Base-by-base conservation (phyloP, 2,888 invertebrate genomes). In the Parnassius orleans region DNA sequence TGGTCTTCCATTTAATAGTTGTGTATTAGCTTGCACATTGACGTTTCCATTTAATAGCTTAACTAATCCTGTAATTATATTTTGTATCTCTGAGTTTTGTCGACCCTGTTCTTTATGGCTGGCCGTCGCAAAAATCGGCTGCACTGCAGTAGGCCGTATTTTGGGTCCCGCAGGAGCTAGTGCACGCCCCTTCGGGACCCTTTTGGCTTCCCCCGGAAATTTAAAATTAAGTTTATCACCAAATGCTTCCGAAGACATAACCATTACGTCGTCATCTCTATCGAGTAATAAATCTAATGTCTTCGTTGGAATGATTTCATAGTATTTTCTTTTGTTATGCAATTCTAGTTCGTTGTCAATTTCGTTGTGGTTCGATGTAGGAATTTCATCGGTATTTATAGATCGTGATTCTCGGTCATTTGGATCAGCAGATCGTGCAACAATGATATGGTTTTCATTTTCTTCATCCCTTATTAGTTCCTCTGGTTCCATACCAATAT, bases 51-150 rank as follows among this genome's bases (percentile, higher is more conserved):
- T 97, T 1, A 98, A 86, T 11, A 98, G 82, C 79, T 97, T 97
- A 0, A 97, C 97, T 56, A 98, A 95, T 10, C 97, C 97, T 2
- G 96, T 96, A 46, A 98, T 96, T 43, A 98, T 97, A 74, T 98
- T 97, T 80, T 97, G 97, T 63, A 98, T 97, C 77, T 97, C 97
- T 0, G 87, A 83, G 54, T 90, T 90, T 69, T 92, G 92, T 62
- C 91, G 72, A 0, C 85, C 86, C 19, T 86, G 84, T 12, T 90
- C 87, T 47, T 78, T 92, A 89, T 73, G 90, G 83, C 81, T 86
- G 66, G 77, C 87, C 75, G 92, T 92, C 78, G 92, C 93, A 90
- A 92, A 92, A 72, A 83, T 90, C 79, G 87, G 90, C 75, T 87
- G 87, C 87, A 90, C 89, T 86, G 85, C 89, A 91, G 86, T 86